These are phyloP conservation scores for Fissipunctia ypsillon DNA, from an alignment of 2,888 invertebrate genomes.

Conservation along the genomic window DNA sequence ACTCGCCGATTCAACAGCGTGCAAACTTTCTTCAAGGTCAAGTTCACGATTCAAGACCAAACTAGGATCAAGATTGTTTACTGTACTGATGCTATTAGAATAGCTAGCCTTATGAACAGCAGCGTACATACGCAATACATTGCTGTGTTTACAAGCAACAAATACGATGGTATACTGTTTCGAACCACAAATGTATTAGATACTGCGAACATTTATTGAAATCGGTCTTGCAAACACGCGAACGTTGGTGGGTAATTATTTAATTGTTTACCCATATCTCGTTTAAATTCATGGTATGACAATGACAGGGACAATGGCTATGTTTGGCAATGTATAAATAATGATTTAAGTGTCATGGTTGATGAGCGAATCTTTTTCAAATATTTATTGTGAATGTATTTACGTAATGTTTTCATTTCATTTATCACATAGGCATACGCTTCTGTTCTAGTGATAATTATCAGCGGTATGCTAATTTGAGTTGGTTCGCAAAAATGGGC, in stretches of 20 bases:
- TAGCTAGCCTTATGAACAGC: constrained; percentile 27
- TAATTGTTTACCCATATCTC: constrained; percentile 43
- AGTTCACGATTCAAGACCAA: constrained; percentile 62
- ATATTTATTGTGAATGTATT: constrained; percentile 45
- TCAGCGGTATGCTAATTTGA: constrained; percentile 15
- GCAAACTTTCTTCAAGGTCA: constrained; percentile 54
- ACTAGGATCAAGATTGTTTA: constrained; percentile 53
- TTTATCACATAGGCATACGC: not conserved
- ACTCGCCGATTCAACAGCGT: constrained; percentile 28
- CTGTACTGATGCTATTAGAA: constrained; percentile 31
- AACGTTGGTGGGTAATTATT: constrained; percentile 26
- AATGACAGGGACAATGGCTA: too few relatives aligned
- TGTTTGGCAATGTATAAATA: constrained; percentile 39
- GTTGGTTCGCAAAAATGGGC: not conserved
- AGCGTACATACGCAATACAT: constrained; percentile 40
- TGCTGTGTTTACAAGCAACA: constrained; percentile 32
- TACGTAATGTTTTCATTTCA: constrained; percentile 17
- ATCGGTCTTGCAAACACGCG: constrained; percentile 24
- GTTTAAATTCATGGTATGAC: constrained; percentile 20
- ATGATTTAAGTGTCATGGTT: constrained; percentile 37
- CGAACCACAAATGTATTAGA: constrained; percentile 20
- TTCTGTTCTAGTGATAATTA: constrained; percentile 14
- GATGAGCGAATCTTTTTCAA: constrained; percentile 28
- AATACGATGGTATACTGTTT: constrained; percentile 22
- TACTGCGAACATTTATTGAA: constrained; percentile 3